phyloP scores from a whole-genome alignment of 2,113 vertebrate genomes.

The Microcebus murinus region DNA sequence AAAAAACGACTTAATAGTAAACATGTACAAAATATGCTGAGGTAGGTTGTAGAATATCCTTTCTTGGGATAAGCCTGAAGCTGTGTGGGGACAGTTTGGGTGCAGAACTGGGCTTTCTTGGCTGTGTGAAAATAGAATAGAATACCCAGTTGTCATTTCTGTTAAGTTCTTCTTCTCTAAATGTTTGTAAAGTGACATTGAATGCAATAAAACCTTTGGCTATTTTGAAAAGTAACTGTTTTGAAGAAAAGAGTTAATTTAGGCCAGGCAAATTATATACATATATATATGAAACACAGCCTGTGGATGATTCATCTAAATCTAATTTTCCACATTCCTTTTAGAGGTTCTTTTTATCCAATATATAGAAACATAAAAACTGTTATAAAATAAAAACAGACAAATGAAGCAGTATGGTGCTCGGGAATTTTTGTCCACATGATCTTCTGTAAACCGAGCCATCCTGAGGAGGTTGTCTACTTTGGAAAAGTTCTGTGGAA shows the following conservation, averaged over 20 bases:
- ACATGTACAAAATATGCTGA: neutral
- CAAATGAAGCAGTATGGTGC: neutral
- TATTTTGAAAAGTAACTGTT: neutral
- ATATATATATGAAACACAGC: neutral
- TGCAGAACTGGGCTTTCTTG: neutral
- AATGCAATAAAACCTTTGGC: neutral
- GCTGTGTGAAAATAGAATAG: neutral
- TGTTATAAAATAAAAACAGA: neutral
- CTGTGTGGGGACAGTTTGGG: neutral
- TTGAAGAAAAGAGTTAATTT: conserved; percentile 1
- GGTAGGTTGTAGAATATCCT: neutral
- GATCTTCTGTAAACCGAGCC: neutral
- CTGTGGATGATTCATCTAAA: neutral
- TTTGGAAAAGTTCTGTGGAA: neutral
- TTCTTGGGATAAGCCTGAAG: neutral
- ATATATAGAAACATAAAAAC: neutral
- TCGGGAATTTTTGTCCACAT: neutral
- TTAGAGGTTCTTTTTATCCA: neutral
- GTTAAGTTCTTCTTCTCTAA: neutral
- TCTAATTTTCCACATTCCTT: neutral
- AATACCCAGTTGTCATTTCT: neutral
- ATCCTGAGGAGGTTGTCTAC: neutral
- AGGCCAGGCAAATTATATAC: neutral
- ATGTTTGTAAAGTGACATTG: neutral
- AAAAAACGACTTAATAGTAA: neutral